These are phyloP conservation scores for Gorsachius goisagi DNA, from an alignment of 2,113 vertebrate genomes.

Conservation along the genomic window DNA sequence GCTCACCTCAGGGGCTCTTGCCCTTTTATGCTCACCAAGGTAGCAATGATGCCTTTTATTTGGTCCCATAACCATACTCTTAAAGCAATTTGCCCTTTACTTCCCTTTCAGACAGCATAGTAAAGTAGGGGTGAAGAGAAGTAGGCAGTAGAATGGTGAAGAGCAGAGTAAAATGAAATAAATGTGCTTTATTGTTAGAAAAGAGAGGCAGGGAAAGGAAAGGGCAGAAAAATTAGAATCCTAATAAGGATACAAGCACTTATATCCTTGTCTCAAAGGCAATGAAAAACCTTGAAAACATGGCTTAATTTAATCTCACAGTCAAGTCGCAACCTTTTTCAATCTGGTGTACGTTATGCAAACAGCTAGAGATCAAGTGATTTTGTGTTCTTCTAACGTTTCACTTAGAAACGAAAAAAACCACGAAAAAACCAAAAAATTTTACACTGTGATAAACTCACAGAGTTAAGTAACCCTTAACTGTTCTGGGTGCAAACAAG, in stretches of 20 bases:
- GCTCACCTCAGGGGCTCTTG: constrained; percentile 8
- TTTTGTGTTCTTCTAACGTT: not conserved
- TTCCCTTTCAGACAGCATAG: not conserved
- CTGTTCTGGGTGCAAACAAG: not conserved
- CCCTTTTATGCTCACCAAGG: not conserved
- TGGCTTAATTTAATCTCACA: not conserved
- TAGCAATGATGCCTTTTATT: not conserved
- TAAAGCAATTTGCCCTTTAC: constrained; percentile 14
- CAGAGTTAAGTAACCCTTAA: not conserved
- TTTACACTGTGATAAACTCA: not conserved
- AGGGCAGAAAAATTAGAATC: not conserved
- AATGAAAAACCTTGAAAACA: constrained; percentile 7
- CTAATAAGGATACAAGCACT: not conserved
- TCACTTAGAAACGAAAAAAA: too few relatives aligned
- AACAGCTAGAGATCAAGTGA: not conserved
- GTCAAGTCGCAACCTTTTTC: constrained; percentile 10
- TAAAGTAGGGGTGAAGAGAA: not conserved
- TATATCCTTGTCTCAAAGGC: not conserved
- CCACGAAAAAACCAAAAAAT: not conserved
- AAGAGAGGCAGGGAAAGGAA: not conserved
- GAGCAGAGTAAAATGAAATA: not conserved
- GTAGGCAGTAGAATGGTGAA: not conserved
- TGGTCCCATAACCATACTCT: not conserved
- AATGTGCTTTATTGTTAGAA: not conserved
- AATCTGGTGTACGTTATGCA: not conserved